A percentile compares a stretch with the other conserved stretches of the same genome.
Evolutionary conservation across 92 coral and sea anemone species (phyloP).

Genomic region (Porites evermanni): DNA sequence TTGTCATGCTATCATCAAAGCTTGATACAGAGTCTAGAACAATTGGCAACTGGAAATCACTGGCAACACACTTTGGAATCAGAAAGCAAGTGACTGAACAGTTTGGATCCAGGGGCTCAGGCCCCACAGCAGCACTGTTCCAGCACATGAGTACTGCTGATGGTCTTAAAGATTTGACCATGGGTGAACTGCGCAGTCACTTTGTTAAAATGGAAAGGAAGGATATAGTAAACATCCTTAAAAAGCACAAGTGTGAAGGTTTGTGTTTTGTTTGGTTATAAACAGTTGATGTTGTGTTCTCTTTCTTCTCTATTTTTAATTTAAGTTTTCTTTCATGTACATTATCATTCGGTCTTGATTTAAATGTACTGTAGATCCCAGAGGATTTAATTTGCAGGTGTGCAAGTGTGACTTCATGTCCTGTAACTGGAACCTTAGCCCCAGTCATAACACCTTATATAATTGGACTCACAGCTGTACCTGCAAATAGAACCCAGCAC

Average conservation of each 20-base stretch:
- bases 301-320: neutral
- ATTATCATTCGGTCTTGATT: too few species aligned
- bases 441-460: too few species aligned
- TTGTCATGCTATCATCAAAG: slow-evolving; percentile 34
- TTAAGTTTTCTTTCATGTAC: neutral
- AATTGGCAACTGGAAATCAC: slow-evolving; percentile 62
- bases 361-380: too few species aligned
- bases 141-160: slow-evolving; percentile 6
- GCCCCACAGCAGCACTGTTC: slow-evolving; percentile 62
- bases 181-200: slow-evolving; percentile 5
- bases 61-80: slow-evolving; percentile 58
- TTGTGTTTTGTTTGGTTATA: neutral
- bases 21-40: slow-evolving; percentile 45
- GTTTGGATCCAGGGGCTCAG: slow-evolving; percentile 66
- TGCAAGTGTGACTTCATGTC: too few species aligned
- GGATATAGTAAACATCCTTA: slow-evolving; percentile 53
- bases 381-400: too few species aligned
- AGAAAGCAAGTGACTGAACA: slow-evolving; percentile 38
- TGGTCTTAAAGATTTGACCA: slow-evolving; percentile 26
- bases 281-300: neutral
- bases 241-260: slow-evolving; percentile 8
- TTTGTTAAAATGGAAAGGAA: slow-evolving; percentile 41
- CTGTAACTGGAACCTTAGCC: too few species aligned
- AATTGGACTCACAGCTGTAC: too few species aligned
- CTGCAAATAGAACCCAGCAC: too few species aligned